Percentiles rank a stretch among this genome's conserved stretches.
Conservation (phyloP, 2,797 vertebrate species). For the Novumbra hubbsi region DNA sequence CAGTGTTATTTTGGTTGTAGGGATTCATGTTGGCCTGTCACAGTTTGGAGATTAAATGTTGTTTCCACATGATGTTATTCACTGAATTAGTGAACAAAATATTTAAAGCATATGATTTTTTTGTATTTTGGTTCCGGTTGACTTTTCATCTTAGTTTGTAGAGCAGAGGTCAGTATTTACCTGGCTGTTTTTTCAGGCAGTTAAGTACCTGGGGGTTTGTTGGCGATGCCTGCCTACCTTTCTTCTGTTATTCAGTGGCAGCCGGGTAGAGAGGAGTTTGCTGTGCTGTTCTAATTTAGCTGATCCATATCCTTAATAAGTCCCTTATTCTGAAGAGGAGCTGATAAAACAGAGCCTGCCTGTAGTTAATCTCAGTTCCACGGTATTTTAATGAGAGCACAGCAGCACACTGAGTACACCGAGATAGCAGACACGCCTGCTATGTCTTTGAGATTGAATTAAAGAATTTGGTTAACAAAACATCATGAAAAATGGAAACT, state of each 20-base stretch:
- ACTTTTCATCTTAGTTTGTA: conserved; percentile 41
- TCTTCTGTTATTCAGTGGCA: not conserved
- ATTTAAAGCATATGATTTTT: conserved; percentile 46
- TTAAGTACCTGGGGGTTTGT: conserved; percentile 11
- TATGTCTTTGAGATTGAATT: not conserved
- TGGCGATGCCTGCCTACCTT: not conserved
- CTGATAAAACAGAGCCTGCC: conserved; percentile 4
- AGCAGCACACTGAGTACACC: not conserved
- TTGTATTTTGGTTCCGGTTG: conserved; percentile 63
- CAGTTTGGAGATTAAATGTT: not conserved
- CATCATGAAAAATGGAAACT: not conserved
- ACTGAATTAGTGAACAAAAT: conserved; percentile 3
- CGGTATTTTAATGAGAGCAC: conserved; percentile 21
- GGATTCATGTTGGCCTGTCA: not conserved
- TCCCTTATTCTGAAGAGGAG: conserved; percentile 4
- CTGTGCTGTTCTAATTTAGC: not conserved
- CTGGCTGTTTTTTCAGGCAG: conserved; percentile 27
- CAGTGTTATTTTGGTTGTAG: not conserved
- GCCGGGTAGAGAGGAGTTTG: conserved; percentile 4
- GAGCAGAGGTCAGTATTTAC: conserved; percentile 25
- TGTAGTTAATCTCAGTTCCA: conserved; percentile 1
- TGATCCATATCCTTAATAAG: conserved; percentile 13
- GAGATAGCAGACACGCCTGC: not conserved
- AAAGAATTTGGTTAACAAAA: not conserved
- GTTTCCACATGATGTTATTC: not conserved